phyloP scores from a whole-genome alignment of 2,888 invertebrate species.

The Pachycephus smyrnensis region DNA sequence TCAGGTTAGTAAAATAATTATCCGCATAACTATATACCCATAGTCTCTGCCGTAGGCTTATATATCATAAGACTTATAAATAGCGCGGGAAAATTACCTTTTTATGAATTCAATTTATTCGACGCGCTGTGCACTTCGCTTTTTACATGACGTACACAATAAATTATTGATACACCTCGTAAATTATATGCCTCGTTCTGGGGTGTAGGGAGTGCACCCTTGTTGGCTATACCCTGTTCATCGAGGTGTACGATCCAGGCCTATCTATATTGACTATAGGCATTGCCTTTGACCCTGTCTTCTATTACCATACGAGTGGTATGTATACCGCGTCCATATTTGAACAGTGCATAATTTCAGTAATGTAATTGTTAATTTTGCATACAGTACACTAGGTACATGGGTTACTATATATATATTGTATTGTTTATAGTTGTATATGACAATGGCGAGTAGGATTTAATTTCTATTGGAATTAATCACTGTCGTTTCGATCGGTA shows the following conservation, averaged over 20 bases:
- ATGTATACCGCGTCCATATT: background rate
- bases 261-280: background rate
- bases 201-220: background rate
- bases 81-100: slow-evolving; percentile 11
- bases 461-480: background rate
- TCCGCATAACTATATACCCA: background rate
- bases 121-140: background rate
- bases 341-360: background rate
- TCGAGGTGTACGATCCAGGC: background rate
- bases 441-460: background rate
- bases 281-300: background rate
- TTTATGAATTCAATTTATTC: slow-evolving; percentile 22
- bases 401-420: background rate
- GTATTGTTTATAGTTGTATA: background rate
- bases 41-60: background rate
- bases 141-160: background rate
- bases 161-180: background rate
- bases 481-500: background rate
- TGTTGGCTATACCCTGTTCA: background rate
- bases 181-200: slow-evolving; percentile 1
- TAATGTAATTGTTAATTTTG: background rate
- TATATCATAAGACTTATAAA: background rate
- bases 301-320: too few relatives aligned
- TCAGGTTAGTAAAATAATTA: background rate
- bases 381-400: background rate